phyloP scores from a whole-genome alignment of 2,113 vertebrate genomes.

The Forbesichthys agassizii region DNA sequence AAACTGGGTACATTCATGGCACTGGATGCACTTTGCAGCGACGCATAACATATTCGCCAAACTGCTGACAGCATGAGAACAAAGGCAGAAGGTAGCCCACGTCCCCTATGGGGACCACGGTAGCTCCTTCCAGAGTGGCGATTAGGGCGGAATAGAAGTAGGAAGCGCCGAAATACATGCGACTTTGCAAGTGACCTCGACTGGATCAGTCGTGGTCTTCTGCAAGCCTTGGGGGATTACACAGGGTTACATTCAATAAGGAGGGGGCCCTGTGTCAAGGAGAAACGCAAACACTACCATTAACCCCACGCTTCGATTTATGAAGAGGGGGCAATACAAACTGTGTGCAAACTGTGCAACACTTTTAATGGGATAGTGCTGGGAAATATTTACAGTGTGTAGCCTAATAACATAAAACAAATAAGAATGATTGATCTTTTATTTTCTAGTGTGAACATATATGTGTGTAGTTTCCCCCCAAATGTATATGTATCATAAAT shows the following conservation, averaged over 20 bases:
- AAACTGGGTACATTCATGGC: conserved; percentile 53
- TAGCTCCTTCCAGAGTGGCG: conserved; percentile 73
- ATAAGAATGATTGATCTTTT: background rate
- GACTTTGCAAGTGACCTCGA: conserved; percentile 81
- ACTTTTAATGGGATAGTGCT: conserved; percentile 8
- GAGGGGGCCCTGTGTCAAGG: conserved; percentile 76
- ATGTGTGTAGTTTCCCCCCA: too few species aligned
- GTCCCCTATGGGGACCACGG: conserved; percentile 65
- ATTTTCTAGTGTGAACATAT: background rate
- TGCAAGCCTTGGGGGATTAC: conserved; percentile 76
- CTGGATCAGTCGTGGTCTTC: conserved; percentile 70
- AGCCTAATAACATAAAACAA: background rate
- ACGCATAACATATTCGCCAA: conserved; percentile 67
- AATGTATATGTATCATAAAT: too few species aligned
- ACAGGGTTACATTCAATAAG: conserved; percentile 81
- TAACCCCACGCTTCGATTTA: conserved; percentile 72
- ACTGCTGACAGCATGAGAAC: conserved; percentile 70
- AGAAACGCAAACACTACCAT: conserved; percentile 79
- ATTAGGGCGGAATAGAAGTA: conserved; percentile 76
- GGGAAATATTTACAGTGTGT: background rate
- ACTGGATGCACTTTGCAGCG: conserved; percentile 52
- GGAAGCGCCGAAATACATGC: conserved; percentile 76
- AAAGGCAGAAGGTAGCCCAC: conserved; percentile 57
- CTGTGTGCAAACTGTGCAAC: conserved; percentile 37
- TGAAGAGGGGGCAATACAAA: conserved; percentile 40